These are phyloP conservation scores for Cygnus olor DNA, from an alignment of 2,797 vertebrate species.

Conservation along the genomic window DNA sequence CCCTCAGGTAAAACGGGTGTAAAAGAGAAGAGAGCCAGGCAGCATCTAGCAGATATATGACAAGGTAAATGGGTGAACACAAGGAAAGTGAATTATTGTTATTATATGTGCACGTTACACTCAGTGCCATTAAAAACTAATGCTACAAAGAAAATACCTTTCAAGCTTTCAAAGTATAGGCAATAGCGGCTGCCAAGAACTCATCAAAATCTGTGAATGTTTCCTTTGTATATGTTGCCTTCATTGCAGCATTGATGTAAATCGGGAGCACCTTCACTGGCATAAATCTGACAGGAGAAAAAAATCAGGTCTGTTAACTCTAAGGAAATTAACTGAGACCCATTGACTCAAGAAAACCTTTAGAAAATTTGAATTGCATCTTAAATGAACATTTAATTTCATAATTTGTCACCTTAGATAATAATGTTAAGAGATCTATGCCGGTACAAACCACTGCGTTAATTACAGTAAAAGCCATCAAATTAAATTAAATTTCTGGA, in stretches of 20 bases:
- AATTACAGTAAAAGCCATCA: constrained; percentile 80
- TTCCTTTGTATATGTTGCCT: constrained; percentile 14
- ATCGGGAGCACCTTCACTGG: background rate
- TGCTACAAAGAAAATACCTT: constrained; percentile 61
- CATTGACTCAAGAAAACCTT: constrained; percentile 65
- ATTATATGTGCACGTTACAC: constrained; percentile 35
- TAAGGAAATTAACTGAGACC: constrained; percentile 64
- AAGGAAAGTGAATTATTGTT: constrained; percentile 63
- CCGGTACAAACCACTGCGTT: constrained; percentile 70
- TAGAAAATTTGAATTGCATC: constrained; percentile 67
- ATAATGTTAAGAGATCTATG: constrained; percentile 74
- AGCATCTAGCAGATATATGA: constrained; percentile 23
- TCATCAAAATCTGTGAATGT: constrained; percentile 1
- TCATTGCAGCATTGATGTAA: background rate
- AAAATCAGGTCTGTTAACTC: background rate
- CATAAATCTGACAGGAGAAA: constrained; percentile 3
- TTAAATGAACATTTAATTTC: constrained; percentile 77
- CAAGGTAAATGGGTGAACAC: constrained; percentile 39
- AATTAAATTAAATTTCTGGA: constrained; percentile 79
- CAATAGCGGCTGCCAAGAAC: constrained; percentile 17
- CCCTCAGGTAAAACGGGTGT: constrained; percentile 41
- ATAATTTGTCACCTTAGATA: constrained; percentile 77
- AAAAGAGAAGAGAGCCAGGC: constrained; percentile 55
- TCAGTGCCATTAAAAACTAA: constrained; percentile 59
- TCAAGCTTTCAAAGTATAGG: constrained; percentile 40